Evolutionary conservation across 2,797 vertebrate species (phyloP), one percentile per base, ranked within the genome.

Genomic region (Semotilus atromaculatus): DNA sequence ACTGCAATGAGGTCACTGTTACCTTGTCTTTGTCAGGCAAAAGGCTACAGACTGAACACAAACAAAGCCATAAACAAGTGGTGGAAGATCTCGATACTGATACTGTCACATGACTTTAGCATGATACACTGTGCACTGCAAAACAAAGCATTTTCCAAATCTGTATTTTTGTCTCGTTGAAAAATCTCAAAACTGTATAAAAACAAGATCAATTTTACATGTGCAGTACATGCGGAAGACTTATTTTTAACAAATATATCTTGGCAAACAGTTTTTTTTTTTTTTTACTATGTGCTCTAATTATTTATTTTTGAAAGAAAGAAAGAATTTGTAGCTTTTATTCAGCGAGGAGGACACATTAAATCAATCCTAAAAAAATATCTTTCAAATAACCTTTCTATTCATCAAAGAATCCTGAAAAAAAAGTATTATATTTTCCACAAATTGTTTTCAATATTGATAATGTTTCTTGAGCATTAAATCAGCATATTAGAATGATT

Each of bases 1-100:
- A 82, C 40, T 67, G 81, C 74, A 76, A 70, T 78, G 83, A 86
- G 88, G 87, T 88, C 85, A 74, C 53, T 21, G 64, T 70, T 53
- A 84, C 77, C 53, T 53, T 74, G 81, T 9, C 81, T 84, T 62
- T 83, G 73, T 60, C 78, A 81, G 78, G 70, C 34, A 67, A 84
- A 84, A 77, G 43, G 40, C 45, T 43, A 67, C 8, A 13, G 53
- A 40, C 62, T 21, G 34, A 60, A 71, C 36, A 75, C 62, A 51
- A 51, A 62, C 64, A 70, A 51, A 76, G 72, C 21, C 62, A 53
- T 82, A 81, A 81, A 81, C 78, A 68, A 74, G 51, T 14, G 36
- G 36, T 45, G 18, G 11, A 36, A 36, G 72, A 81, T 86, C 48
- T 36, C 2, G 19, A 43, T 43, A 72, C 77, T 38, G 21, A 80